Percentiles rank a stretch among this genome's conserved stretches.
Evolutionary conservation across 2,888 invertebrate species (phyloP).

Genomic region (Erebia epiphron): DNA sequence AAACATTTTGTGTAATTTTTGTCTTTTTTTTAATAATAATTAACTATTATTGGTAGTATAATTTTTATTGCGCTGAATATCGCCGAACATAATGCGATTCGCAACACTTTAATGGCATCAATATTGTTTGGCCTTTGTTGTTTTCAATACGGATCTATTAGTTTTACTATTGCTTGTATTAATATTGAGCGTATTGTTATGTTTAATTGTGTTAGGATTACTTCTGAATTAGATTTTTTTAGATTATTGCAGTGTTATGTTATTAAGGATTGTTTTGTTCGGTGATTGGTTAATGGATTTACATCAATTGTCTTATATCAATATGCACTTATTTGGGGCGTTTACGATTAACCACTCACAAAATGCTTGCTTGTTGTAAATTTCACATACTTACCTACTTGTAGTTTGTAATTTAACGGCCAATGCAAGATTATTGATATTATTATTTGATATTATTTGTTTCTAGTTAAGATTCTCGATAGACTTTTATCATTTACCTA

Average conservation of each 20-base stretch:
- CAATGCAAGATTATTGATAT: too few species aligned
- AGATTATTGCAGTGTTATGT: too few species aligned
- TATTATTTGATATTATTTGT: too few species aligned
- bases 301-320: neutral
- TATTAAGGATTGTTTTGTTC: neutral
- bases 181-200: neutral
- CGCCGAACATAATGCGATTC: conserved; percentile 60
- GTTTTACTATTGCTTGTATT: neutral
- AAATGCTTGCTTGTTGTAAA: too few species aligned
- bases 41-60: conserved; percentile 48
- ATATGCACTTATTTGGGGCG: too few species aligned
- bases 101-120: conserved; percentile 59
- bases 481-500: too few species aligned
- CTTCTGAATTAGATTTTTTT: neutral
- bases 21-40: conserved; percentile 55
- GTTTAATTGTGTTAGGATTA: neutral
- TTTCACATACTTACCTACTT: too few species aligned
- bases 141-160: neutral
- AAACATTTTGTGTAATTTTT: conserved; percentile 46
- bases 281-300: neutral
- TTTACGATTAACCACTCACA: too few species aligned
- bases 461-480: too few species aligned
- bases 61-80: conserved; percentile 54
- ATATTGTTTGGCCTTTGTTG: conserved; percentile 6
- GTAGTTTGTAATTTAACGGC: too few species aligned